Base-by-base conservation (phyloP, 2,888 invertebrate genomes). In the Neuroscelio doddi region DNA sequence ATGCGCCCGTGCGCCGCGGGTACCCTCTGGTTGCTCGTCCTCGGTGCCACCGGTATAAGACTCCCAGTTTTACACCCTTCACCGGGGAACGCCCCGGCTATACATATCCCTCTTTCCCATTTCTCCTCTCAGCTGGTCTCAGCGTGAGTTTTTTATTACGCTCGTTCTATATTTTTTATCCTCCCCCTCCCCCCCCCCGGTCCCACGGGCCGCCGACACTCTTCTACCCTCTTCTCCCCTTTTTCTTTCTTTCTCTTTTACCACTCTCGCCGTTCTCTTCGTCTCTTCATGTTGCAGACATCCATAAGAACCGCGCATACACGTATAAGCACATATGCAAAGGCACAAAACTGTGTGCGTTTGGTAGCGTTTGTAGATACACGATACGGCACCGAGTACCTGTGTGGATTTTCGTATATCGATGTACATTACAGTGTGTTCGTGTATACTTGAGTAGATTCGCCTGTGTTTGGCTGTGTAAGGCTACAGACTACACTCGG, bases 81-180 rank as follows among this genome's bases (percentile, higher is more conserved):
- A n/a, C n/a, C n/a, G n/a, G n/a, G n/a, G n/a, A n/a, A 14, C 62
- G 32, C 8, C 26, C 26, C 26, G 26, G 26, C 26, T 8, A 26
- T 10, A 16, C 36, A 51, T 59, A 38, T 70, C 59, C 36, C 53
- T 59, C 51, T 55, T 55, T 41, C 58, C 21, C 45, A 50, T 26
- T 26, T 26, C 26, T 4, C 26, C 57, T 39, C 53, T 57, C 47
- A 50, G 52, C 38, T 30, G n/a, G 30, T 9, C 9, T 30, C 9
- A 26, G 4, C 26, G 26, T 26, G 26, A 26, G 30, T 30, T 67
- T 71, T 74, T 73, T 70, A 72, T 72, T 52, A 68, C 66, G 64
- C 68, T 70, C 68, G 75, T 73, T 64, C 71, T 72, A 70, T 72
- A 78, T 68, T 76, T 71, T 69, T 73, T 41, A 45, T 70, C 69